Conservation (phyloP, 1,140 invertebrate species). For the Bombus balteatus region DNA sequence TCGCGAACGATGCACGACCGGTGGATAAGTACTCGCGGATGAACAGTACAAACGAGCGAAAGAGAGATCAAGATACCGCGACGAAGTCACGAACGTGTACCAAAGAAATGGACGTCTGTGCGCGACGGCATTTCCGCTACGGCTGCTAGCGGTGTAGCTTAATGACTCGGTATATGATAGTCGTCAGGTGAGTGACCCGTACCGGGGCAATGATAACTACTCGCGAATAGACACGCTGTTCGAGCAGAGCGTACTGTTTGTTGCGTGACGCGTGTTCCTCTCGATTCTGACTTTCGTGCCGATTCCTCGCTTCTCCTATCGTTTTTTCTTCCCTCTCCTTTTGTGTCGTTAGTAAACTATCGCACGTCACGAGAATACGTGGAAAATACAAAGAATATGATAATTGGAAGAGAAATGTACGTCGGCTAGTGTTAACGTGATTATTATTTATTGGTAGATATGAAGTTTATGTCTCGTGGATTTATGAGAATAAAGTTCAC, state of each 20-base stretch:
- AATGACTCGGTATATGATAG: constrained; percentile 64
- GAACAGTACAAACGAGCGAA: constrained; percentile 19
- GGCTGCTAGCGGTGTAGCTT: constrained; percentile 50
- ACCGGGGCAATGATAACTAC: constrained; percentile 62
- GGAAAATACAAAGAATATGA: background rate
- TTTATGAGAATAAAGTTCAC: background rate
- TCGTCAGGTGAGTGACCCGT: constrained; percentile 71
- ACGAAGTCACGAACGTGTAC: constrained; percentile 53
- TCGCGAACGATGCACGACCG: background rate
- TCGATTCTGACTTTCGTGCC: background rate
- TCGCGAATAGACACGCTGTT: constrained; percentile 27
- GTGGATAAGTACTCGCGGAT: background rate
- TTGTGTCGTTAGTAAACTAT: background rate
- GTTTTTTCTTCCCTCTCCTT: background rate
- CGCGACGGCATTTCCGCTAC: constrained; percentile 63
- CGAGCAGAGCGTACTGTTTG: constrained; percentile 21
- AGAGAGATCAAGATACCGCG: constrained; percentile 32
- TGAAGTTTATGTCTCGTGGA: background rate
- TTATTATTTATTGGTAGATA: too few species aligned
- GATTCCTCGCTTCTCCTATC: background rate
- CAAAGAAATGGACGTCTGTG: constrained; percentile 58
- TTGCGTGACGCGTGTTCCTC: background rate
- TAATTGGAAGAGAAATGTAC: background rate
- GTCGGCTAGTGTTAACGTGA: background rate
- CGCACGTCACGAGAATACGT: background rate